Base-by-base conservation (phyloP, 2,888 invertebrate species). In the Agriotes lineatus region DNA sequence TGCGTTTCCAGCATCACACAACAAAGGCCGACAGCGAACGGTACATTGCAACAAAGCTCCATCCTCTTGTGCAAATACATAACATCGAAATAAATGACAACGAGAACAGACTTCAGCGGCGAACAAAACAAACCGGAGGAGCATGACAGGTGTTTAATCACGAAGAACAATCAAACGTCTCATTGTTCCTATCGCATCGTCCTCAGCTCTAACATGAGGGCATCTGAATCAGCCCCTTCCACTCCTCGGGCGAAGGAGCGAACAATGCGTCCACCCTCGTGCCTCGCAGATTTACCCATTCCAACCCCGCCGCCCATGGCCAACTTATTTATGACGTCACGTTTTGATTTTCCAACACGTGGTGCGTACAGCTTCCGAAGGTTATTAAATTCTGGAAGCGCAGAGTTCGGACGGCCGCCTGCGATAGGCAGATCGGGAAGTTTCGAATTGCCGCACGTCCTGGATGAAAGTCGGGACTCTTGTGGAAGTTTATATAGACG, bases 301-400 rank as follows among this genome's bases (percentile, higher is more conserved):
- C 83, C 84, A 9, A 82, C 84, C 12, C 84, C 84, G 18, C 84
- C 84, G 25, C 84, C 84, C 14, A 84, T 84, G 84, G 82, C 82
- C 30, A 83, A 84, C 67, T 81, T 84, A 56, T 81, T 82, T 77
- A 76, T 81, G 78, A 82, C 82, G 10, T 83, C 83, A 44, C 77
- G 82, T 20, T 81, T 83, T 56, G 82, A 82, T 72, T 74, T 80
- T 60, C 78, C 79, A 22, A 78, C 81, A 18, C 74, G 81, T 65
- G 80, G 78, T 33, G 79, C 79, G n/a, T 79, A 77, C 57, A 80
- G 81, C 2, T 81, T 82, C 69, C 75, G 83, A 12, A 74, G 82
- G 35, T 78, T 83, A 37, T 72, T 81, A 48, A 80, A 80, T 69
- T 81, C 82, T 9, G 77, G 80, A 61, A 79, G 79, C 65, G 75